Conservation (phyloP, 2,113 vertebrate genomes). For the Embiotoca jacksoni region DNA sequence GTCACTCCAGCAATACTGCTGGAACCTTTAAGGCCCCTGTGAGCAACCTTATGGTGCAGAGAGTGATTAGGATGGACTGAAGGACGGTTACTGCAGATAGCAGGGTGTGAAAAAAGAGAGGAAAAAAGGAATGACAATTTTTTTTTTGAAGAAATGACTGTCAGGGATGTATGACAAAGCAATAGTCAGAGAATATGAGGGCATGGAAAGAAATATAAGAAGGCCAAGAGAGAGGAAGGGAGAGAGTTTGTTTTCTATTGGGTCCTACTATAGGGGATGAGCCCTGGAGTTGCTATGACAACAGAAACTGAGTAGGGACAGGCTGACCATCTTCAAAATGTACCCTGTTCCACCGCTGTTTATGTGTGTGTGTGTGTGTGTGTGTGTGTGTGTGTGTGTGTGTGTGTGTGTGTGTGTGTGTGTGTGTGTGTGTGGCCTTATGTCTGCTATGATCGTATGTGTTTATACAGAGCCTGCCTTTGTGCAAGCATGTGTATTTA, state of each 20-base stretch:
- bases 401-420: not conserved
- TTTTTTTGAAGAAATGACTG: not conserved
- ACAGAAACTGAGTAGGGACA: constrained; percentile 57
- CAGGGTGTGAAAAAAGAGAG: constrained; percentile 11
- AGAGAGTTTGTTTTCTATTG: constrained; percentile 20
- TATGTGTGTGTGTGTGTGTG: not conserved
- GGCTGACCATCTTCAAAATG: constrained; percentile 41
- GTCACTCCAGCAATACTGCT: constrained; percentile 47
- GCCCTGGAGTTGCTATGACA: constrained; percentile 70
- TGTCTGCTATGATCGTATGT: not conserved
- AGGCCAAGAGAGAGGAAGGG: constrained; percentile 1
- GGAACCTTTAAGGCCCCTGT: constrained; percentile 51
- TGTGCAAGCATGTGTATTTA: not conserved
- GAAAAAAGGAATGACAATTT: not conserved
- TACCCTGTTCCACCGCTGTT: constrained; percentile 5
- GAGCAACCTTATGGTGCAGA: constrained; percentile 57
- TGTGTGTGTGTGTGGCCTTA: not conserved
- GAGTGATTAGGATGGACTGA: constrained; percentile 41
- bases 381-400: not conserved
- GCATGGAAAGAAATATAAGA: constrained; percentile 20
- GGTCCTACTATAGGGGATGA: constrained; percentile 38
- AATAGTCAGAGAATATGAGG: constrained; percentile 6
- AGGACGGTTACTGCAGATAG: constrained; percentile 38
- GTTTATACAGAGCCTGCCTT: too few species aligned
- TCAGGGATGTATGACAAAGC: constrained; percentile 20